Conservation (phyloP, 2,797 vertebrate species). For the Pogoniulus pusillus region DNA sequence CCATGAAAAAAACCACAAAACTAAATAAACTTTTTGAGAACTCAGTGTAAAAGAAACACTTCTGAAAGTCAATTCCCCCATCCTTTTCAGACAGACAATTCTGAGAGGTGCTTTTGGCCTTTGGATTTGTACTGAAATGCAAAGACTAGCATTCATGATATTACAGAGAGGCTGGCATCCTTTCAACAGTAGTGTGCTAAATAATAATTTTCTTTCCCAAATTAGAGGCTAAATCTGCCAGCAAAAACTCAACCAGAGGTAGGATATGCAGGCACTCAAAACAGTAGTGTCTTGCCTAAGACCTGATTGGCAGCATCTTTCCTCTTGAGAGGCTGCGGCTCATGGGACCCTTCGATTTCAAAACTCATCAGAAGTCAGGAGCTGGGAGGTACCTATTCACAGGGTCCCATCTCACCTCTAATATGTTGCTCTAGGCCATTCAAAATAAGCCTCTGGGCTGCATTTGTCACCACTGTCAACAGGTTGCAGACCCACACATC, state of each 20-base stretch:
- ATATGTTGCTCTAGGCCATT: not conserved
- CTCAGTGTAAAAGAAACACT: not conserved
- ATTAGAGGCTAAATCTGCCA: slow-evolving; percentile 10
- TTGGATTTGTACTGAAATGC: not conserved
- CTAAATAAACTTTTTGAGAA: not conserved
- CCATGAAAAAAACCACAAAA: not conserved
- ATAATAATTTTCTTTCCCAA: not conserved
- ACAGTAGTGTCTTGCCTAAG: not conserved
- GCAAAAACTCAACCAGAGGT: not conserved
- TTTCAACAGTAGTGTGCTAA: not conserved
- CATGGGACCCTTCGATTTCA: not conserved
- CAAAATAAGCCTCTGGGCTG: not conserved
- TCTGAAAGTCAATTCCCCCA: not conserved
- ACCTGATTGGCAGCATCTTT: not conserved
- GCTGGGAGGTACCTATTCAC: not conserved
- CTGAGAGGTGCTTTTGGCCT: not conserved
- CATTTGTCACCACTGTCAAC: not conserved
- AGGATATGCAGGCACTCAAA: not conserved
- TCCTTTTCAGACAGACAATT: not conserved
- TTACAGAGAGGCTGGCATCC: not conserved
- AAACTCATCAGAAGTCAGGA: not conserved
- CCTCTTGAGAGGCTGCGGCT: not conserved
- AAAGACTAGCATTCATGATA: not conserved
- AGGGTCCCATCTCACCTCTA: not conserved
- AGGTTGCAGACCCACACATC: not conserved